These are phyloP conservation scores for Steromphala cineraria DNA, from an alignment of 2,888 invertebrate species.

Conservation along the genomic window DNA sequence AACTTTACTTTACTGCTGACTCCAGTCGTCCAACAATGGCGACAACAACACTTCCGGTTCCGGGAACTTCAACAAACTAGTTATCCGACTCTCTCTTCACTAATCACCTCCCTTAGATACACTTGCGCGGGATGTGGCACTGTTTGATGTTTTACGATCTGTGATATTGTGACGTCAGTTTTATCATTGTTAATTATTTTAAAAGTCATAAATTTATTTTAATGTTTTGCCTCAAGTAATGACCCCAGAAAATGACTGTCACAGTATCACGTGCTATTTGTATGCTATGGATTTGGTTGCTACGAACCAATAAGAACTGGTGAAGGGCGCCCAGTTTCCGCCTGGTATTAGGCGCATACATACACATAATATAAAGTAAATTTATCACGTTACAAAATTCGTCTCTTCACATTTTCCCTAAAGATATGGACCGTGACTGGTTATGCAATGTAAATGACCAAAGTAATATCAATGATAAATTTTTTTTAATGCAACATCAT, in stretches of 20 bases:
- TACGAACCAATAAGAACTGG: not conserved
- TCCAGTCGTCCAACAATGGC: not conserved
- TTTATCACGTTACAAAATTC: no score
- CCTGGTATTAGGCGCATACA: no score
- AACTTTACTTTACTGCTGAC: constrained; percentile 3
- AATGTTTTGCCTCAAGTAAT: no score
- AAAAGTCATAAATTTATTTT: no score
- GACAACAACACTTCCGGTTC: not conserved
- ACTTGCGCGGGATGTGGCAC: not conserved
- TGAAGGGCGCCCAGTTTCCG: no score
- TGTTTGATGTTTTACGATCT: not conserved
- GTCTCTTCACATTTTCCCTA: no score
- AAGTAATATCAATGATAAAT: no score
- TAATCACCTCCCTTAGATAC: not conserved
- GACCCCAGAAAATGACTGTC: not conserved
- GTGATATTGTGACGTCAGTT: not conserved
- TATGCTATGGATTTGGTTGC: not conserved
- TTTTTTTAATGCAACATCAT: no score
- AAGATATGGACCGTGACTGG: no score
- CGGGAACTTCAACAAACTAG: not conserved
- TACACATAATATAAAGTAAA: no score
- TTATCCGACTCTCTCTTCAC: not conserved
- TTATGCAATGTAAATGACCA: no score
- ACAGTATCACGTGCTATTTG: not conserved
- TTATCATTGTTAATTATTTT: not conserved